Evolutionary conservation across 2,113 vertebrate species (phyloP), one percentile per base, ranked within the genome.

Genomic region (Etheostoma cragini): DNA sequence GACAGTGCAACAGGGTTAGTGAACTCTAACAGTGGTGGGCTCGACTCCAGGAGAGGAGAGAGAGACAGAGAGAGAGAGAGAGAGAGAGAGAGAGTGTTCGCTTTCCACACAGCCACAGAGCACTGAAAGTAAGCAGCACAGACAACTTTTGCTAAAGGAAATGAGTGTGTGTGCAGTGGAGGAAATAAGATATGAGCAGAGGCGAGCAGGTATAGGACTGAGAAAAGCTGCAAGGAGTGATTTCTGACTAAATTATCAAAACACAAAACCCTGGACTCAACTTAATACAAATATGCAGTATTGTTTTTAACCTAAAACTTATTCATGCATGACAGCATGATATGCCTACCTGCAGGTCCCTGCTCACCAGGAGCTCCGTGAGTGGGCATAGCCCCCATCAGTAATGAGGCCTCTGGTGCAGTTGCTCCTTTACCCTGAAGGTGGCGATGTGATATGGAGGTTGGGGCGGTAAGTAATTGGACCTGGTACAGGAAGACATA

Each of bases 361-460:
- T 95, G 95, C 78, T 94, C 95, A 53, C 96, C 96, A 0, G 96
- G 97, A 81, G 94, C 95, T 61, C 96, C 96, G 14, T 88, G 95
- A 60, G 95, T 87, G 0, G 95, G 93, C 0, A 91, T 86, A 21
- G 94, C 93, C 57, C 96, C 96, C 94, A 95, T 96, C 65, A 97
- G 92, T 12, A 83, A 85, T 49, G 93, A 86, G 0, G 92, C 61
- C 7, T 94, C 89, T 0, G 81, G 73, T 71, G 79, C 83, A 53
- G 38, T 67, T 67, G 24, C 65, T 2, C 85, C 94, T 90, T 94
- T 89, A 1, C 50, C 70, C 35, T 62, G 82, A 13, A 75, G 2
- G 71, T 84, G 81, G 63, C 81, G 82, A 68, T 94, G 92, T 22
- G 89, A 83, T 69, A 89, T 52, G 30, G 92, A 83, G 0, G 69